Percentiles rank a stretch among this genome's conserved stretches.
phyloP scores from a whole-genome alignment of 2,113 vertebrate genomes.

The Tinamus guttatus region DNA sequence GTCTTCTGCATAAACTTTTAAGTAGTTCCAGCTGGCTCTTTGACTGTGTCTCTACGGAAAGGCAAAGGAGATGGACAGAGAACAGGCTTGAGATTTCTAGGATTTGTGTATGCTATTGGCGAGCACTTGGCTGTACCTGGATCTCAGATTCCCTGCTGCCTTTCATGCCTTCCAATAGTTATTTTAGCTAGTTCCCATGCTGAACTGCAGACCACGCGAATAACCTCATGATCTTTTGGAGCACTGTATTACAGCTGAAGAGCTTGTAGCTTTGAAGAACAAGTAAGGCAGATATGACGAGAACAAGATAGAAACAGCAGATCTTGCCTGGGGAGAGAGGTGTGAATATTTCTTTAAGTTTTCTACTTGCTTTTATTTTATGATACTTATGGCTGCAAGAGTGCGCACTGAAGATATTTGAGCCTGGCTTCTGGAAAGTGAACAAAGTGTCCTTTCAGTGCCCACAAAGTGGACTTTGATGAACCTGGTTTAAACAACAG shows the following conservation, averaged over 20 bases:
- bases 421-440: neutral
- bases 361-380: neutral
- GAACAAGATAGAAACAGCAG: neutral
- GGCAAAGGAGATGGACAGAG: neutral
- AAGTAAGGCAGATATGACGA: neutral
- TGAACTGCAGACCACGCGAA: neutral
- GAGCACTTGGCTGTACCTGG: neutral
- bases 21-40: slow-evolving; percentile 26
- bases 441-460: neutral
- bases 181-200: neutral
- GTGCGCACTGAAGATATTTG: neutral
- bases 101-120: accelerated
- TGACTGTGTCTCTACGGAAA: neutral
- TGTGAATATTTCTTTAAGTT: neutral
- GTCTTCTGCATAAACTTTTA: neutral
- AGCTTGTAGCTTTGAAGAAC: neutral
- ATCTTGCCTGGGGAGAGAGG: neutral
- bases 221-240: neutral
- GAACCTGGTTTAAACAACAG: neutral
- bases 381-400: neutral
- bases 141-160: neutral
- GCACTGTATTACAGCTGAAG: neutral
- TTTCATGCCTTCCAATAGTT: neutral
- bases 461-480: neutral
- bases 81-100: neutral